A percentile compares a stretch with the other conserved stretches of the same genome.
Evolutionary conservation across 2,888 invertebrate species (phyloP).

Genomic region (Penaeus monodon): DNA sequence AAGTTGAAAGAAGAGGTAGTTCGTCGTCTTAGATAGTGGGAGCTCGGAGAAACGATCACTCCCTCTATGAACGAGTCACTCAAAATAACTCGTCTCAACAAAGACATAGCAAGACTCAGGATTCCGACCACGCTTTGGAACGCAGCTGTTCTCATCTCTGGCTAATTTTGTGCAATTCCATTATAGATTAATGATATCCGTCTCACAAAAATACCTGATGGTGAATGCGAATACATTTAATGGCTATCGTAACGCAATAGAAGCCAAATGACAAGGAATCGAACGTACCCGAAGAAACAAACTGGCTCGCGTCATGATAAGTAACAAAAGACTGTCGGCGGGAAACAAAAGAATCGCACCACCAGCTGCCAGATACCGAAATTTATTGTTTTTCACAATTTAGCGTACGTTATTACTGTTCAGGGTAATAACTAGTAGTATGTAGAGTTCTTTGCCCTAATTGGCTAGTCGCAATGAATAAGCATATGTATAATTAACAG

Average conservation of each 20-base stretch:
- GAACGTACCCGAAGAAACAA: slow-evolving; percentile 40
- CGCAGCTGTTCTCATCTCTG: too few species aligned
- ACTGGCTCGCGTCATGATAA: slow-evolving; percentile 52
- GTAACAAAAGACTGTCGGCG: slow-evolving; percentile 53
- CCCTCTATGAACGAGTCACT: slow-evolving; percentile 26
- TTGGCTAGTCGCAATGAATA: too few species aligned
- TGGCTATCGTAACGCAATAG: not conserved
- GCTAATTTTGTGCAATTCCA: too few species aligned
- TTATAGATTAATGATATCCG: too few species aligned
- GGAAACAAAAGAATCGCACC: slow-evolving; percentile 51
- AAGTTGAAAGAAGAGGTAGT: too few species aligned
- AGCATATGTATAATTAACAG: too few species aligned
- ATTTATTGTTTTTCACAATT: slow-evolving; percentile 48
- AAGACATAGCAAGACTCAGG: too few species aligned
- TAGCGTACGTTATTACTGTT: slow-evolving; percentile 10
- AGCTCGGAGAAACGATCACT: not conserved
- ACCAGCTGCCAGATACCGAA: slow-evolving; percentile 45
- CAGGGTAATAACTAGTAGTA: not conserved
- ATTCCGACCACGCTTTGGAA: too few species aligned
- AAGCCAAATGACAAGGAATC: slow-evolving; percentile 29
- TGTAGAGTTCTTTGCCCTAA: too few species aligned
- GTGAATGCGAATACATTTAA: too few species aligned
- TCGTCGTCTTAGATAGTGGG: too few species aligned
- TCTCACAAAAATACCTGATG: too few species aligned
- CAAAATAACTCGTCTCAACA: slow-evolving; percentile 11